Percentiles rank a stretch among this genome's conserved stretches.
Evolutionary conservation across 30 jellyfish, hydroid and myxozoan species (phyloP).

Genomic region (Chrysaora quinquecirrha): DNA sequence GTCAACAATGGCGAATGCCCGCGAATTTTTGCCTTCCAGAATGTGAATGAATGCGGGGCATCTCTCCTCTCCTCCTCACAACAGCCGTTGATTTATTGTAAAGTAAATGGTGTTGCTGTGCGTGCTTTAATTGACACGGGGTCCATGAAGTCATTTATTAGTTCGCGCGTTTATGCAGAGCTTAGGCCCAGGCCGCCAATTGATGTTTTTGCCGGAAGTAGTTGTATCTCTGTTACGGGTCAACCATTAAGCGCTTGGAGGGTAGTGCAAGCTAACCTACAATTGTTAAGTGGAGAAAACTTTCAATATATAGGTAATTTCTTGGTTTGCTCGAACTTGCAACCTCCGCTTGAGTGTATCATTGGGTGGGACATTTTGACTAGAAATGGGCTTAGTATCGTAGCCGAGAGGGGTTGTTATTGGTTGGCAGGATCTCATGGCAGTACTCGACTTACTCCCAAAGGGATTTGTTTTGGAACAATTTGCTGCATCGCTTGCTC

Average conservation of each 20-base stretch:
- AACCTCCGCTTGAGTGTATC: conserved; percentile 36
- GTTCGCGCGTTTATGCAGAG: conserved; percentile 16
- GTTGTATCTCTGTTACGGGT: conserved; percentile 29
- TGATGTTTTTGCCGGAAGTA: neutral
- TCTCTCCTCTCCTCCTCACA: neutral
- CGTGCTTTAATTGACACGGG: conserved; percentile 22
- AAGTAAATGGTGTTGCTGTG: conserved; percentile 11
- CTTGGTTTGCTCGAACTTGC: conserved; percentile 28
- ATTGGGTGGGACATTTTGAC: conserved; percentile 54
- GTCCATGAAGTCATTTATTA: conserved; percentile 17
- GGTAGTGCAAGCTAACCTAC: neutral
- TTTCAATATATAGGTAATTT: conserved; percentile 16
- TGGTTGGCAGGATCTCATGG: conserved; percentile 29
- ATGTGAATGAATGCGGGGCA: neutral
- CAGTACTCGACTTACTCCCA: conserved; percentile 20
- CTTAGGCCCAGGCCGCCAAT: conserved; percentile 13
- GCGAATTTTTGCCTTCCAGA: neutral
- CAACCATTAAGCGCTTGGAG: conserved; percentile 24
- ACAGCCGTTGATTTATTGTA: neutral
- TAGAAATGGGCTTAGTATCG: neutral
- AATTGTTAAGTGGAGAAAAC: neutral
- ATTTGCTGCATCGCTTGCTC: neutral
- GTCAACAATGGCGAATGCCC: neutral
- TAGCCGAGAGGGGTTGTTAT: conserved; percentile 12
- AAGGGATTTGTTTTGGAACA: neutral